These are phyloP conservation scores for Lutjanus campechanus DNA, from an alignment of 2,797 vertebrate genomes.

Conservation along the genomic window DNA sequence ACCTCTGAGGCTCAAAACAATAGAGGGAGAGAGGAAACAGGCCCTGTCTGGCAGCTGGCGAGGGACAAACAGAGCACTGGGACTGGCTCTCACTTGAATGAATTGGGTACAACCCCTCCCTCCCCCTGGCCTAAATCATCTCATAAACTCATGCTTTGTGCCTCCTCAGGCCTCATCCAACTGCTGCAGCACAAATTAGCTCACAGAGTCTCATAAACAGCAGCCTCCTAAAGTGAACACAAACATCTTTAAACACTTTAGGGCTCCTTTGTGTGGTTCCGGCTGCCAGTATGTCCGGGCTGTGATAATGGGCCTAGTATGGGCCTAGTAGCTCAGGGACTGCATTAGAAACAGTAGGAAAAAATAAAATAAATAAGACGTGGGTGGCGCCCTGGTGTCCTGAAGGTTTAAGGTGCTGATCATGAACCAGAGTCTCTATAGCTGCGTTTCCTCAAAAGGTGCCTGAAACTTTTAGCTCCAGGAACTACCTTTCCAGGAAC, in stretches of 20 bases:
- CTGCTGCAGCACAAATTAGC: conserved; percentile 72
- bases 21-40: conserved; percentile 67
- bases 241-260: conserved; percentile 81
- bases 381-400: neutral
- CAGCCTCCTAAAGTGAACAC: conserved; percentile 65
- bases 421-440: neutral
- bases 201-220: conserved; percentile 72
- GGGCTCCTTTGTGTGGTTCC: conserved; percentile 64
- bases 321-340: conserved; percentile 27
- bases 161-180: conserved; percentile 62
- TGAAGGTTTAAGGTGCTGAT: conserved; percentile 16
- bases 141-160: conserved; percentile 77
- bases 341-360: conserved; percentile 24
- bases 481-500: no score
- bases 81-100: conserved; percentile 63
- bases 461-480: no score
- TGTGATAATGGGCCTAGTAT: conserved; percentile 56
- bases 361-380: neutral
- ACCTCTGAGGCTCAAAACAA: conserved; percentile 80
- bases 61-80: conserved; percentile 73
- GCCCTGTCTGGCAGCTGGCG: conserved; percentile 73
- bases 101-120: conserved; percentile 61
- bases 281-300: conserved; percentile 67
- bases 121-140: conserved; percentile 63
- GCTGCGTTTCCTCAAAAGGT: no score